Conservation (phyloP, 2,113 vertebrate species). For the Pygoscelis antarcticus region DNA sequence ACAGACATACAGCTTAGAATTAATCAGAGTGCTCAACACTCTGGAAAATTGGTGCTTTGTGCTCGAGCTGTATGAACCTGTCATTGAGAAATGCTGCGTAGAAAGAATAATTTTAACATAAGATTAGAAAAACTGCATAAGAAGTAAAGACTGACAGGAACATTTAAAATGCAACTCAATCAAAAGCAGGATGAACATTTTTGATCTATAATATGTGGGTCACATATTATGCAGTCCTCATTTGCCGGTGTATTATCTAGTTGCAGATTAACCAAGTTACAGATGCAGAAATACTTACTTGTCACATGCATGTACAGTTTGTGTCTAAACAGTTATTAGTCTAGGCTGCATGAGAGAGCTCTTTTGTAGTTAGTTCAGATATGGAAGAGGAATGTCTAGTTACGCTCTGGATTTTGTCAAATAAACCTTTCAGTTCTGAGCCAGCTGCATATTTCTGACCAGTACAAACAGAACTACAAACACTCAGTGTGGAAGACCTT, state of each 20-base stretch:
- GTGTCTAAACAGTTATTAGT: neutral
- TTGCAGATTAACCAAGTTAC: neutral
- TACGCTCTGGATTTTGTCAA: neutral
- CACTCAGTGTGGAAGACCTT: neutral
- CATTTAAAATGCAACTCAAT: neutral
- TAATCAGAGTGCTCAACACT: neutral
- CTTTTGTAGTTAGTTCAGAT: neutral
- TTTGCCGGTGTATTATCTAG: neutral
- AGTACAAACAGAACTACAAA: neutral
- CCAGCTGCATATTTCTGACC: neutral
- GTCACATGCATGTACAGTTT: neutral
- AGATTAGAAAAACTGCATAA: neutral
- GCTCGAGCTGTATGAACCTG: neutral
- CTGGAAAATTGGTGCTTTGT: neutral
- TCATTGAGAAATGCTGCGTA: rapidly evolving
- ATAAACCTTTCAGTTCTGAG: neutral
- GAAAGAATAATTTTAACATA: neutral
- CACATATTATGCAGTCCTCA: neutral
- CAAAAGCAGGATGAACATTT: neutral
- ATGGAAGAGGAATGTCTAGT: neutral
- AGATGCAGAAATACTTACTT: neutral
- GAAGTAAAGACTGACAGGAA: neutral
- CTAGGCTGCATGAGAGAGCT: neutral
- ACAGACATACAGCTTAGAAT: neutral
- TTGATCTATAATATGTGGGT: neutral